These are phyloP conservation scores for Galerucella nymphaeae DNA, from an alignment of 2,888 invertebrate genomes.

Conservation along the genomic window DNA sequence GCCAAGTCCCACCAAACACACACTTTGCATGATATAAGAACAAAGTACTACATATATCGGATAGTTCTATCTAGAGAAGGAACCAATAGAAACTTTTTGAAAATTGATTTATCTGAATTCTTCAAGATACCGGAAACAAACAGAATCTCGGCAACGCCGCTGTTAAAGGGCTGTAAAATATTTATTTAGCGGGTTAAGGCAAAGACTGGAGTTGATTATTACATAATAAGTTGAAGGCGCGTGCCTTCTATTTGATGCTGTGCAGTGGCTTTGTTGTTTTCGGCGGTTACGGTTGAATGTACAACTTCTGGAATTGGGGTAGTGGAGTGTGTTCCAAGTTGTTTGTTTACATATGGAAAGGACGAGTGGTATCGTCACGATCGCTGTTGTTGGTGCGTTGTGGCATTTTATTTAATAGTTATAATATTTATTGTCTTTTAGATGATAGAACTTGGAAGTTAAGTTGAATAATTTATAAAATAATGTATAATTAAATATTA, in stretches of 20 bases:
- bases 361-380: neutral
- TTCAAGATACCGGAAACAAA: neutral
- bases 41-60: too few species aligned
- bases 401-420: neutral
- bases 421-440: neutral
- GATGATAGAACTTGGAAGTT: too few species aligned
- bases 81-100: too few species aligned
- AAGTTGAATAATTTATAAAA: too few species aligned
- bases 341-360: slow-evolving; percentile 31
- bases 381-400: neutral
- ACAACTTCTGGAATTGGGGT: slow-evolving; percentile 29
- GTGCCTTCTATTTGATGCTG: slow-evolving; percentile 34
- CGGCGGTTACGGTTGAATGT: neutral
- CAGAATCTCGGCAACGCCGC: slow-evolving; percentile 15
- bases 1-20: too few species aligned
- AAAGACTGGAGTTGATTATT: slow-evolving; percentile 24
- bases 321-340: slow-evolving; percentile 26
- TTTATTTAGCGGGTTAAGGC: slow-evolving; percentile 25
- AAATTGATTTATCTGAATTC: neutral
- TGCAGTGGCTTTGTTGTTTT: slow-evolving; percentile 35
- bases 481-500: too few species aligned
- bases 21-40: too few species aligned
- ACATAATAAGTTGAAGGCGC: slow-evolving; percentile 35
- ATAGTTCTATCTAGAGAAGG: too few species aligned
- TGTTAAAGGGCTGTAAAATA: slow-evolving; percentile 22